phyloP scores from a whole-genome alignment of 2,888 invertebrate species.

The Leptinotarsa tumamoca region DNA sequence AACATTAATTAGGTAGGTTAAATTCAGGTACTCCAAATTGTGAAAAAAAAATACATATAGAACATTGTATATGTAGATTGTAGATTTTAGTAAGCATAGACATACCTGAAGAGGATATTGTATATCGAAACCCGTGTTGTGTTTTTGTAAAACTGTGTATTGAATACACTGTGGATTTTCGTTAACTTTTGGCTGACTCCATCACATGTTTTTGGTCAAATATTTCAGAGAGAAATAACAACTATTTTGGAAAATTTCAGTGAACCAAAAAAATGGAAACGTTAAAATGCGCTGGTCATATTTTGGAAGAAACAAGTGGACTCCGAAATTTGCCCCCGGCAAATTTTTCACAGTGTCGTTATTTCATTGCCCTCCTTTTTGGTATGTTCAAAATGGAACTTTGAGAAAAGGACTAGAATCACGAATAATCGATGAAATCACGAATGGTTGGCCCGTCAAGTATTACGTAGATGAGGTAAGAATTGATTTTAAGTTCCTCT shows the following conservation, averaged over 20 bases:
- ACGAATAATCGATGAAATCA: neutral
- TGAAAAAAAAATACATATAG: too few relatives aligned
- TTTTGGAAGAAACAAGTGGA: conserved; percentile 17
- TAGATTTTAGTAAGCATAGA: too few relatives aligned
- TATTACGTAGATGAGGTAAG: conserved; percentile 6
- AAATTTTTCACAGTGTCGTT: conserved; percentile 1
- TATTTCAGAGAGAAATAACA: neutral
- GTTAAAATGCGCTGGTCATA: neutral
- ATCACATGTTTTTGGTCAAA: too few relatives aligned
- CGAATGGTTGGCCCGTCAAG: conserved; percentile 3
- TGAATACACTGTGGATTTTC: too few relatives aligned
- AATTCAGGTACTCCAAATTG: too few relatives aligned
- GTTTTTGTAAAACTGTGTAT: too few relatives aligned
- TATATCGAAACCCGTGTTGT: too few relatives aligned
- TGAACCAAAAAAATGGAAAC: neutral
- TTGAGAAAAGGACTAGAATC: neutral
- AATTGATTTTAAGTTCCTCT: neutral
- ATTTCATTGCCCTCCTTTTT: conserved; percentile 22
- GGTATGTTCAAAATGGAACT: conserved; percentile 23
- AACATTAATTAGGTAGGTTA: too few relatives aligned
- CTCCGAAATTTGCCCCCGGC: neutral
- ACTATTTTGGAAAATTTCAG: neutral
- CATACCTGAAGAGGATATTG: too few relatives aligned
- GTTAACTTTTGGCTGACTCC: too few relatives aligned
- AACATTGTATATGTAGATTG: too few relatives aligned